Evolutionary conservation across 2,113 vertebrate genomes (phyloP), one percentile per base, ranked within the genome.

Genomic region (Natator depressus): DNA sequence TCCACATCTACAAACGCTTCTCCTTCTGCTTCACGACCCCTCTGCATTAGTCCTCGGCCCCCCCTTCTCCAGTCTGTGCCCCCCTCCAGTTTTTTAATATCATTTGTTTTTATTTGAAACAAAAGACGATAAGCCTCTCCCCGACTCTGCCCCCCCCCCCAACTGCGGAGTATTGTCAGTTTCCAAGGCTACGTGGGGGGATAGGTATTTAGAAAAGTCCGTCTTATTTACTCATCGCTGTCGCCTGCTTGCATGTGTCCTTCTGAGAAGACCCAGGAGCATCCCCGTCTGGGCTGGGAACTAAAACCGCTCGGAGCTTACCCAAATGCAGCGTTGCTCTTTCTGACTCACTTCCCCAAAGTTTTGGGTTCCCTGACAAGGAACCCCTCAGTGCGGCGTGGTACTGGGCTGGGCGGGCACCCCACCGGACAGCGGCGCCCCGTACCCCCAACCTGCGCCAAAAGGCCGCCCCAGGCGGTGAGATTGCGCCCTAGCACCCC

Each of bases 121-220:
- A 72, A 81, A 81, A 72, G 78, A 35, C 27, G 49, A 12, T 22
- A 22, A n/a, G 35, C 35, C 59, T 80, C 47, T 3, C n/a, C 9
- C 8, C 42, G 42, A 42, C 42, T 42, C 20, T n/a, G n/a, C 35
- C 65, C 22, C 85, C 29, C 17, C 65, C 80, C 72, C 24, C 50
- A 19, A 31, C 47, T 7, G 4, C 82, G 46, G 85, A 92, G 79
- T 24, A 2, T 20, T 79, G 84, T 65, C 80, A 8, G 91, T 97
- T 98, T 94, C 95, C 96, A 96, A 96, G 96, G 96, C 95, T 93
- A 96, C 31, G 0, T 38, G 69, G 84, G 50, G 62, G n/a, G 65
- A 83, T 27, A 91, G 72, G 82, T 81, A 81, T 85, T 80, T 85
- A 72, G 72, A 50, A 82, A 91, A 75, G 69, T 84, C 76, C 8